These are phyloP conservation scores for Volucella zonaria DNA, from an alignment of 2,888 invertebrate genomes.

Conservation along the genomic window DNA sequence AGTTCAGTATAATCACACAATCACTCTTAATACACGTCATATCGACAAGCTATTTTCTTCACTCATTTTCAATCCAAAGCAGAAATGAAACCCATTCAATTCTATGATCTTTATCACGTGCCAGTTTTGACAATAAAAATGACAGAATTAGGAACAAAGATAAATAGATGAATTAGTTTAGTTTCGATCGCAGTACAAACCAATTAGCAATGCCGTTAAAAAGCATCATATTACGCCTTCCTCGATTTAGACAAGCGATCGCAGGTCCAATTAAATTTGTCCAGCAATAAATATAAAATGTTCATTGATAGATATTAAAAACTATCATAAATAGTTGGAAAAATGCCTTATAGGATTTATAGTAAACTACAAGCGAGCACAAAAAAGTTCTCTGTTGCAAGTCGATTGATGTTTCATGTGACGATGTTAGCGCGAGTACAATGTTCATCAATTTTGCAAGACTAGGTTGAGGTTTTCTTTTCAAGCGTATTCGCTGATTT, in stretches of 20 bases:
- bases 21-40: too few species aligned
- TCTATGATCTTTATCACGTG: constrained; percentile 75
- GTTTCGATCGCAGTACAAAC: constrained; percentile 60
- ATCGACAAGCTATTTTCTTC: too few species aligned
- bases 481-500: neutral
- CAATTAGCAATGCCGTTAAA: constrained; percentile 72
- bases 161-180: constrained; percentile 62
- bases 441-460: constrained; percentile 43
- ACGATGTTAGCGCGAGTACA: constrained; percentile 15
- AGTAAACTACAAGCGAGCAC: constrained; percentile 48
- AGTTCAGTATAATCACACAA: too few species aligned
- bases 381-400: constrained; percentile 34
- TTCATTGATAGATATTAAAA: constrained; percentile 54
- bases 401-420: constrained; percentile 35
- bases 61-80: neutral
- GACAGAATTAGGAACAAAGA: constrained; percentile 72
- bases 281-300: constrained; percentile 35
- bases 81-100: neutral
- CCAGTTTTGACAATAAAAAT: constrained; percentile 76
- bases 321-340: constrained; percentile 55
- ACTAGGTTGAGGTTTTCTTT: constrained; percentile 7
- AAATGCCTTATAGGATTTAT: constrained; percentile 50
- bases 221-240: neutral
- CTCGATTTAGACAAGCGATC: constrained; percentile 25
- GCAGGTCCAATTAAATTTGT: constrained; percentile 63